phyloP scores from a whole-genome alignment of 2,888 invertebrate species.

The Sphaerolaimus hirsutus region DNA sequence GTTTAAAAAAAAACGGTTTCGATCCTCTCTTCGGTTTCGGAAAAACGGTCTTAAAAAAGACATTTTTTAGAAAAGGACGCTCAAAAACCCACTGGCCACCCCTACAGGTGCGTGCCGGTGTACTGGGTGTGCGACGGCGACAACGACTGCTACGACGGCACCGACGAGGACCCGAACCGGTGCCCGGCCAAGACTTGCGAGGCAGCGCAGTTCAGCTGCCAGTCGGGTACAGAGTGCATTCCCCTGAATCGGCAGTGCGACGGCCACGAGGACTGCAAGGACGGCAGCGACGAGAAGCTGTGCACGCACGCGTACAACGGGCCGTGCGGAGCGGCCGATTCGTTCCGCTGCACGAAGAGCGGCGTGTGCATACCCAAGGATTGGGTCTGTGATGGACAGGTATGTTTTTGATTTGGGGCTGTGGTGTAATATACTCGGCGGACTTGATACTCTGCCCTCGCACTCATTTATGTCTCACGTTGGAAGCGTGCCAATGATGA shows the following conservation, averaged over 20 bases:
- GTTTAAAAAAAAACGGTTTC: too few species aligned
- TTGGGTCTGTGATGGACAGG: conserved; percentile 86
- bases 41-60: too few species aligned
- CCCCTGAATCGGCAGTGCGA: conserved; percentile 71
- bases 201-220: conserved; percentile 17
- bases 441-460: not conserved
- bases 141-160: conserved; percentile 68
- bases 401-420: conserved; percentile 40
- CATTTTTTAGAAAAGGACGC: too few species aligned
- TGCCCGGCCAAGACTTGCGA: conserved; percentile 29
- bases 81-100: too few species aligned
- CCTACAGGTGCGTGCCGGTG: conserved; percentile 69
- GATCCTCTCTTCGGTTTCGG: too few species aligned
- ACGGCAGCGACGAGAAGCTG: conserved; percentile 37
- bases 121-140: conserved; percentile 66
- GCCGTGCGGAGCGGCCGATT: not conserved
- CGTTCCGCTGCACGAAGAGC: conserved; percentile 18
- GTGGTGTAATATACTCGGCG: not conserved
- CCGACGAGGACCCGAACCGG: conserved; percentile 61
- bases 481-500: too few species aligned
- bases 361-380: conserved; percentile 83
- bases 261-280: conserved; percentile 79
- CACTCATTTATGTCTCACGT: too few species aligned
- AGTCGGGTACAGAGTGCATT: too few species aligned
- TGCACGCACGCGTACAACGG: conserved; percentile 9